Percentiles rank a stretch among this genome's conserved stretches.
These are phyloP conservation scores for Pipistrellus pygmaeus DNA, from an alignment of 2,797 vertebrate species.

Conservation along the genomic window DNA sequence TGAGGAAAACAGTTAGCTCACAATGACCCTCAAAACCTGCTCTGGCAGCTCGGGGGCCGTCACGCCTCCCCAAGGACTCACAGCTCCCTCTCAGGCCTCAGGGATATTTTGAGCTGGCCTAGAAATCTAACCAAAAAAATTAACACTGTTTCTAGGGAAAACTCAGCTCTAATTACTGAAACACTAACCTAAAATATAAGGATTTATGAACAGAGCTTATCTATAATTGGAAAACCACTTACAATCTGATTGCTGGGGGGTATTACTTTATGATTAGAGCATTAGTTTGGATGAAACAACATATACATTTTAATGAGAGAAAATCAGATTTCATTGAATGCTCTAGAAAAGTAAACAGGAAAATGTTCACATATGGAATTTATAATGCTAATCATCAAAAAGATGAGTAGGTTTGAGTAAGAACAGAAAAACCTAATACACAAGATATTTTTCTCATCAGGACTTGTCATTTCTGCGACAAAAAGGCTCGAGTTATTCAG, in stretches of 20 bases:
- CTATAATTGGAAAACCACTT: neutral
- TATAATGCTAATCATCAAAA: neutral
- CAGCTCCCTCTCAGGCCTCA: neutral
- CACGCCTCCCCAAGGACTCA: neutral
- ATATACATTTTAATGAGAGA: neutral
- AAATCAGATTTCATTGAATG: neutral
- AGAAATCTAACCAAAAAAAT: neutral
- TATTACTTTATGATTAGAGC: neutral
- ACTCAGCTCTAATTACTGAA: neutral
- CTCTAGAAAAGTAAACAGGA: neutral
- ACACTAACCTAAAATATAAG: neutral
- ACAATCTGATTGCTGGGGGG: neutral
- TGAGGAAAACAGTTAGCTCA: neutral
- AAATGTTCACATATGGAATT: neutral
- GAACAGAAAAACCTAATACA: neutral
- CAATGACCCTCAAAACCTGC: neutral
- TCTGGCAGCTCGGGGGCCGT: neutral
- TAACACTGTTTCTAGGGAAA: constrained; percentile 17
- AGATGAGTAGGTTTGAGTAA: neutral
- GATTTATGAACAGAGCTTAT: neutral
- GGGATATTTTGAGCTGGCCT: neutral
- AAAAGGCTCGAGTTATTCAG: neutral
- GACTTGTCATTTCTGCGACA: neutral
- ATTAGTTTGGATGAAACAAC: neutral
- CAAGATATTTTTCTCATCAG: neutral